A percentile compares a stretch with the other conserved stretches of the same genome.
These are phyloP conservation scores for Dipus sagitta DNA, from an alignment of 2,797 vertebrate species.

Conservation along the genomic window DNA sequence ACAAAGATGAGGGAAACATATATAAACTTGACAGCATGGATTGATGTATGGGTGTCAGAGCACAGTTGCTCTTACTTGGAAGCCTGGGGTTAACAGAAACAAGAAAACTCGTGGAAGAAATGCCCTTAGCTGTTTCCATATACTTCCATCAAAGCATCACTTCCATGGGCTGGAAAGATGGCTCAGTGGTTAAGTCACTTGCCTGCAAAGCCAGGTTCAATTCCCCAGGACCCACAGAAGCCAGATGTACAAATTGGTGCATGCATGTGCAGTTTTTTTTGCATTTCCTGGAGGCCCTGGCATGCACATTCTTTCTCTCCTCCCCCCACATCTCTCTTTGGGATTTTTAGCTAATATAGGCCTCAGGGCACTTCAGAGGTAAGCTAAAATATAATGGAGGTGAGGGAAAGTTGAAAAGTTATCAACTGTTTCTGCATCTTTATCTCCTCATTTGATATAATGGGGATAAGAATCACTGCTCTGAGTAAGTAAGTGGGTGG, in stretches of 20 bases:
- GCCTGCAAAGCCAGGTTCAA: too few species aligned
- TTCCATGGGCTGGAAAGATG: too few species aligned
- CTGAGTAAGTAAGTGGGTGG: not conserved
- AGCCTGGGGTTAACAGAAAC: fast-evolving
- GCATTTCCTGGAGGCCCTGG: too few species aligned
- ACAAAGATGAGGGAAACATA: not conserved
- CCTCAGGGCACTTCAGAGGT: not conserved
- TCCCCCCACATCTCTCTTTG: too few species aligned
- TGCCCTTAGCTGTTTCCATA: too few species aligned
- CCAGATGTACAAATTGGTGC: too few species aligned
- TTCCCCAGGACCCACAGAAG: too few species aligned
- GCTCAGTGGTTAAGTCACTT: too few species aligned
- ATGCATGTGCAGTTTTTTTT: too few species aligned
- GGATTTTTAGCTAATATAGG: not conserved
- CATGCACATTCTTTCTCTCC: too few species aligned
- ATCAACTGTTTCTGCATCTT: not conserved
- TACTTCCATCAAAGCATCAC: fast-evolving
- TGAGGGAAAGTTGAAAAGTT: not conserved
- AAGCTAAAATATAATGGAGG: not conserved
- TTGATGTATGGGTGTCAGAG: not conserved
- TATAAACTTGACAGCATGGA: not conserved
- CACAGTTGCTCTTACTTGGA: fast-evolving
- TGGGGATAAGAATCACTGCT: not conserved
- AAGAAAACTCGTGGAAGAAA: fast-evolving
- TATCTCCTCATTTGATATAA: too few species aligned